Percentiles rank a stretch among this genome's conserved stretches.
Conservation (phyloP, 1,140 invertebrate genomes). For the Cyphomyrmex costatus region DNA sequence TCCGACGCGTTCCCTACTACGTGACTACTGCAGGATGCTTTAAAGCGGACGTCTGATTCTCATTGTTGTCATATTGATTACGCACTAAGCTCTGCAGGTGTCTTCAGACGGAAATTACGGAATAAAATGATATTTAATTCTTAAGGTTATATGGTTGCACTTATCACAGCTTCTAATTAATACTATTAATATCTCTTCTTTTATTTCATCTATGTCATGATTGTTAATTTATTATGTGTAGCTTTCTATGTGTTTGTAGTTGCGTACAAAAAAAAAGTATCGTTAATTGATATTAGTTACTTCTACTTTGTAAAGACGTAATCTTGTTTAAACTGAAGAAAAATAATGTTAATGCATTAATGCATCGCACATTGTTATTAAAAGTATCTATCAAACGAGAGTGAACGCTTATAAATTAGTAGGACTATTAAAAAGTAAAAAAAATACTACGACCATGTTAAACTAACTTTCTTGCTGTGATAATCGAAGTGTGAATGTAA, state of each 20-base stretch:
- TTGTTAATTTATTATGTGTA: conserved; percentile 23
- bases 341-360: conserved; percentile 7
- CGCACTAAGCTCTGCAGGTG: background rate
- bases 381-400: conserved; percentile 13
- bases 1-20: background rate
- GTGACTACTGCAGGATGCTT: background rate
- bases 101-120: background rate
- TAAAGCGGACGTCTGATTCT: background rate
- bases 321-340: conserved; percentile 10
- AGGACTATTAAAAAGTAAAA: background rate
- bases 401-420: background rate
- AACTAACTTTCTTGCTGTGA: background rate
- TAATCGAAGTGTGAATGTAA: background rate
- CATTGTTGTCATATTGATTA: background rate
- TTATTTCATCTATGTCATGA: background rate
- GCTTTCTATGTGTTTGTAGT: background rate
- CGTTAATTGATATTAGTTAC: background rate
- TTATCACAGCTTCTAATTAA: background rate
- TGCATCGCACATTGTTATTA: background rate
- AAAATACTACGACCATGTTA: background rate
- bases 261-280: background rate
- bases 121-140: background rate
- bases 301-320: background rate
- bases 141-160: background rate
- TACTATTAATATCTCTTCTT: background rate